Percentiles rank a stretch among this genome's conserved stretches.
Evolutionary conservation across 2,888 invertebrate genomes (phyloP).

Genomic region (Stramonita haemastoma): DNA sequence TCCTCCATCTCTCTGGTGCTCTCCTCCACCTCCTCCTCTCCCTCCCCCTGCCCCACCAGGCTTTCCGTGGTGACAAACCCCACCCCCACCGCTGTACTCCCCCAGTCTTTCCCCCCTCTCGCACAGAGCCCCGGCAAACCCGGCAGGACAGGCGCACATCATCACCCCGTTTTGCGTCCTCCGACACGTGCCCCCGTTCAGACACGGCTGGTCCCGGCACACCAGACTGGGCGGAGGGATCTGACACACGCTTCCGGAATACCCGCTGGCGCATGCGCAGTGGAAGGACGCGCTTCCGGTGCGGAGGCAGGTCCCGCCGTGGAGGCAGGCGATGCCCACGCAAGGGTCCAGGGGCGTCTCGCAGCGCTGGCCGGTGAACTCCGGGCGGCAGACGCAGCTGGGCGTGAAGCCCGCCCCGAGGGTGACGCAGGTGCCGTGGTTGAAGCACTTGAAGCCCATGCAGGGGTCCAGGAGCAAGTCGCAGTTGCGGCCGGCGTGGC

Average conservation of each 20-base stretch:
- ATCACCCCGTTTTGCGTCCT: constrained; percentile 56
- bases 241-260: constrained; percentile 50
- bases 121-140: constrained; percentile 55
- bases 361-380: constrained; percentile 59
- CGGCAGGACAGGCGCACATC: constrained; percentile 58
- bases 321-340: constrained; percentile 46
- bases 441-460: constrained; percentile 52
- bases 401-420: constrained; percentile 45
- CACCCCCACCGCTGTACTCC: constrained; percentile 39
- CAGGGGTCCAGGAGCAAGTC: constrained; percentile 56
- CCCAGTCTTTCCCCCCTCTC: constrained; percentile 48
- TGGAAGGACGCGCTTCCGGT: constrained; percentile 50
- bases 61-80: neutral
- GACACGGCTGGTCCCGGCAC: constrained; percentile 57
- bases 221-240: constrained; percentile 48
- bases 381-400: constrained; percentile 53
- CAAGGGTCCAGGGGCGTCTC: constrained; percentile 58
- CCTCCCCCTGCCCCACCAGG: too few relatives aligned
- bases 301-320: constrained; percentile 52
- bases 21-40: neutral
- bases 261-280: constrained; percentile 54
- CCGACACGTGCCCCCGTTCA: constrained; percentile 58
- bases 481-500: constrained; percentile 52
- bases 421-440: constrained; percentile 57
- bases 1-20: too few relatives aligned